Base-by-base conservation (phyloP, 2,797 vertebrate species). In the Acanthurus lineatus region DNA sequence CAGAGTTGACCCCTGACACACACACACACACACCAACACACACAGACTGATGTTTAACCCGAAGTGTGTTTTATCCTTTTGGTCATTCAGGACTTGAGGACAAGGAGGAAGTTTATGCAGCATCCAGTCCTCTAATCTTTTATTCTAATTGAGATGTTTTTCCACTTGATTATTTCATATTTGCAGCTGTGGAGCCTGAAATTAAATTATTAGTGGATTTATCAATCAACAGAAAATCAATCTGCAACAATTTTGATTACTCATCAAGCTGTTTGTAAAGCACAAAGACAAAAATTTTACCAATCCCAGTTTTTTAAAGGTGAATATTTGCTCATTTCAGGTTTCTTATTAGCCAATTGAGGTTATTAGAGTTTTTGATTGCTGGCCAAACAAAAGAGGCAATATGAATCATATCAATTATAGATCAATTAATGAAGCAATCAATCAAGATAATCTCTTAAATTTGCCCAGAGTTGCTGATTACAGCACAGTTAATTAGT, bases 21-120 rank as follows among this genome's bases (percentile, higher is more conserved):
- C 32, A 32, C 70, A 68, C 74, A 77, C 64, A 84, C 86, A 87
- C 82, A 86, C 73, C 71, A 69, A 83, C 60, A 82, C 76, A 83
- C 62, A 84, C 16, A 61, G 9, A 70, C 70, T 71, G 60, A 82
- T 67, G 79, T 82, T 83, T 76, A 69, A 84, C 81, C 73, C 72
- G 77, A 61, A 84, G 70, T 67, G 16, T 44, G 45, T 70, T 86
- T 83, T 35, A 71, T 73, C 69, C 73, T 81, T 64, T 62, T 58
- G 22, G 79, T 78, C 79, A 76, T 81, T 84, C 88, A 68, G 86
- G 86, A 85, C 77, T 64, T 69, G 20, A 83, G 59, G 57, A 79
- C 59, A 60, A 73, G 48, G 17, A 58, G 19, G 66, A 80, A 53
- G 44, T 81, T 82, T 58, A 28, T 59, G 65, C 14, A 53, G 69